Base-by-base conservation (phyloP, 2,888 invertebrate genomes). In the Hecatera dysodea region DNA sequence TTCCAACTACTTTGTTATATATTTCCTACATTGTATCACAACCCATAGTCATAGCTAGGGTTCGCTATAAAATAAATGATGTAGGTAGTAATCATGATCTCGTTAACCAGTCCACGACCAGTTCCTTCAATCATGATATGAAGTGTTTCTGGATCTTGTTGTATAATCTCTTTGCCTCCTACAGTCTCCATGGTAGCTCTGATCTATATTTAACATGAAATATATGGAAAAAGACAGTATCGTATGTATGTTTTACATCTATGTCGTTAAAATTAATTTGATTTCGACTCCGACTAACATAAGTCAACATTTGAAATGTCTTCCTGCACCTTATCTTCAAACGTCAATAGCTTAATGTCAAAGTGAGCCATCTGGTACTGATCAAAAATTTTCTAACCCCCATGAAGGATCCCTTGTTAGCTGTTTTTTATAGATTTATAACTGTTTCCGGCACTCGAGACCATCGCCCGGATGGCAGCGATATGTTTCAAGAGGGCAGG, bases 361-460 rank as follows among this genome's bases (percentile, higher is more conserved):
- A 77, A 68, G 59, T 42, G 61, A 64, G 81, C 80, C 84, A 83
- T 86, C 82, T 75, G 76, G 78, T 57, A 71, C 52, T 72, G 64
- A 77, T 82, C 79, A 78, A 67, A 81, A 79, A 80, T 73, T 83
- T 82, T 81, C 77, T 75, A 80, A 75, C 64, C 67, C 70, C 64
- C 75, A 83, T 87, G 83, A 89, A 87, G 61, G 83, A 78, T 74
- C 77, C 83, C 86, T 88, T 89, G 88, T 88, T 81, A 80, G 66
- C 69, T 86, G 87, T 91, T 92, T 92, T n/a, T 91, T 90, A 89
- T 89, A 87, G 89, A 89, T 88, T 87, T 85, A 85, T 85, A 83
- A 85, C 86, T 83, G 90, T 91, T 92, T 95, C 94, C 94, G 93
- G 92, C 86, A 79, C 88, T 92, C 85, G 80, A 91, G 89, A 86